Evolutionary conservation across 2,888 invertebrate genomes (phyloP).

Genomic region (Empis livida): DNA sequence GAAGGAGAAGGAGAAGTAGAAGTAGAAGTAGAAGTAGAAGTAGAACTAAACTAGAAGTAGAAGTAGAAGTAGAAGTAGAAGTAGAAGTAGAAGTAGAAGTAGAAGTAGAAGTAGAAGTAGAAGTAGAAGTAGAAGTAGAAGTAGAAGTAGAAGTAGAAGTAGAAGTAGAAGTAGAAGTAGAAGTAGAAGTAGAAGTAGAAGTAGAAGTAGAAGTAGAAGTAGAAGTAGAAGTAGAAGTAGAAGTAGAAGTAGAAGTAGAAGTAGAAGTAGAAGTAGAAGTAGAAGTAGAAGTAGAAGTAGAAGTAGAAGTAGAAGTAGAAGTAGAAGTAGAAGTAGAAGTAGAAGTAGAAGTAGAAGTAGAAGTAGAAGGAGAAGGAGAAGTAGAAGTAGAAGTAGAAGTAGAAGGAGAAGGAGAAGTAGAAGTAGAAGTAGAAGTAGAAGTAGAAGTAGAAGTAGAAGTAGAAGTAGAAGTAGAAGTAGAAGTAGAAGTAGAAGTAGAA

Average conservation of each 20-base stretch:
- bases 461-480: too few relatives aligned
- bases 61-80: background rate
- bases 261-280: background rate
- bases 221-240: background rate
- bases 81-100: background rate
- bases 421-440: too few relatives aligned
- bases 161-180: background rate
- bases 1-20: too few relatives aligned
- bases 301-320: background rate
- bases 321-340: background rate
- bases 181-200: background rate
- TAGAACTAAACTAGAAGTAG: background rate
- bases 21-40: background rate
- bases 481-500: too few relatives aligned
- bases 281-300: background rate
- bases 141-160: constrained; percentile 1
- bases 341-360: background rate
- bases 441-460: too few relatives aligned
- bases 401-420: background rate
- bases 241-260: background rate
- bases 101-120: background rate
- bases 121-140: background rate
- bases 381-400: background rate
- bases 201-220: background rate
- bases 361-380: background rate